Conservation (phyloP, 2,797 vertebrate species). For the Heterohyrax brucei region DNA sequence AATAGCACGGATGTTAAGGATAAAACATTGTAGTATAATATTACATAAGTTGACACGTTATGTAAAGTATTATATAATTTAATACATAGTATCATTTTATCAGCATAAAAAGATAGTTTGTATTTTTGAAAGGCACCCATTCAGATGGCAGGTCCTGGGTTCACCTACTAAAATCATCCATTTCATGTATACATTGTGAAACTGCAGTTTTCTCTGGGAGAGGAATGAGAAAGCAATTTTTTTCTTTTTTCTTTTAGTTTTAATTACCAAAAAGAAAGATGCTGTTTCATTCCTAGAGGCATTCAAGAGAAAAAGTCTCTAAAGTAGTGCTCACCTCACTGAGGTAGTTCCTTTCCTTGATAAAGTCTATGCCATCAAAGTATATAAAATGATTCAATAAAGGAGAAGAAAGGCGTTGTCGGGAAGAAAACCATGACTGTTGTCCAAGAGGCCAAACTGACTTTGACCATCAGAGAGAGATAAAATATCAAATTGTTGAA, state of each 20-base stretch:
- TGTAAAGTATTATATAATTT: background rate
- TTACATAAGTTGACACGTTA: too few relatives aligned
- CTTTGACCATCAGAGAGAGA: conserved; percentile 16
- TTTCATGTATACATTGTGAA: conserved; percentile 36
- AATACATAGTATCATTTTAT: background rate
- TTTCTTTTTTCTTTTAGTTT: conserved; percentile 67
- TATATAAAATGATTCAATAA: conserved; percentile 58
- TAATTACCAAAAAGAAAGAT: conserved; percentile 82
- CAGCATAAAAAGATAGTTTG: conserved; percentile 45
- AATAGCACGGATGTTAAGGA: conserved; percentile 56
- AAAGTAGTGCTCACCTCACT: conserved; percentile 54
- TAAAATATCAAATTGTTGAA: background rate
- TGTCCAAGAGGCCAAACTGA: background rate
- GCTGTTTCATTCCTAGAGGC: conserved; percentile 61
- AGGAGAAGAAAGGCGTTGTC: background rate
- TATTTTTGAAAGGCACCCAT: conserved; percentile 17
- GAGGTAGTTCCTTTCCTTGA: conserved; percentile 50
- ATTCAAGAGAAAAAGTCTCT: conserved; percentile 72
- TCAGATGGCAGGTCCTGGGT: background rate
- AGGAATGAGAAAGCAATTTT: conserved; percentile 58
- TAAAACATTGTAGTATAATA: conserved; percentile 6
- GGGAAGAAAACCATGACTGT: background rate
- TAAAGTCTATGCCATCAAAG: conserved; percentile 60
- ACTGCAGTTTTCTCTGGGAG: conserved; percentile 11
- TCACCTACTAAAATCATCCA: conserved; percentile 32